Evolutionary conservation across 2,113 vertebrate genomes (phyloP).

Genomic region (Cyprinodon brontotheroides): DNA sequence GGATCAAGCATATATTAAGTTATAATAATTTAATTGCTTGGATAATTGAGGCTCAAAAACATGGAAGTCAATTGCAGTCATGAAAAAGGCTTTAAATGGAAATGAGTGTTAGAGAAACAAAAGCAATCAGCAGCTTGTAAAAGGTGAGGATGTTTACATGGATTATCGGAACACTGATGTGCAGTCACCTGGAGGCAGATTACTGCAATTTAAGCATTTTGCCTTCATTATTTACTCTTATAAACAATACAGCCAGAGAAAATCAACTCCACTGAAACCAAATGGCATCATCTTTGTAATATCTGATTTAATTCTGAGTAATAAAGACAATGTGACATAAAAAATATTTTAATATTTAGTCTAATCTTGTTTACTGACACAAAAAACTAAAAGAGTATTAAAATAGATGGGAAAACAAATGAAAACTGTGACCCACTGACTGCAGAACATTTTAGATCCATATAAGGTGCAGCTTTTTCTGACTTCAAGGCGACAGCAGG

Average conservation of each 20-base stretch:
- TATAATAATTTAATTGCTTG: neutral
- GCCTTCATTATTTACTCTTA: constrained; percentile 4
- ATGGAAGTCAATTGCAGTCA: too few species aligned
- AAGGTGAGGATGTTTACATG: neutral
- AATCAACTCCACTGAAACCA: neutral
- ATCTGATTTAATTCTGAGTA: neutral
- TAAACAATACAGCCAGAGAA: neutral
- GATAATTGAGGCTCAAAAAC: neutral
- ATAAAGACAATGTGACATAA: neutral
- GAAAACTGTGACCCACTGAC: neutral
- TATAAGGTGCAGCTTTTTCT: neutral
- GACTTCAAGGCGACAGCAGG: neutral
- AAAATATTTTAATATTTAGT: neutral
- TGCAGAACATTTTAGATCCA: neutral
- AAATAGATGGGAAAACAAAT: neutral
- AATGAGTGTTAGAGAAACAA: neutral
- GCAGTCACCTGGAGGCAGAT: neutral
- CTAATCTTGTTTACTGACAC: neutral
- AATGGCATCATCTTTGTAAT: neutral
- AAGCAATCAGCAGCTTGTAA: neutral
- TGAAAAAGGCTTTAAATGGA: constrained; percentile 1
- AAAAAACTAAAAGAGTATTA: neutral
- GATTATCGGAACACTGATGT: constrained; percentile 17
- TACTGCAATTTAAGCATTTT: neutral
- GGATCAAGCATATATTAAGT: neutral